phyloP scores from a whole-genome alignment of 2,888 invertebrate species.

The Cryptocephalus moraei region DNA sequence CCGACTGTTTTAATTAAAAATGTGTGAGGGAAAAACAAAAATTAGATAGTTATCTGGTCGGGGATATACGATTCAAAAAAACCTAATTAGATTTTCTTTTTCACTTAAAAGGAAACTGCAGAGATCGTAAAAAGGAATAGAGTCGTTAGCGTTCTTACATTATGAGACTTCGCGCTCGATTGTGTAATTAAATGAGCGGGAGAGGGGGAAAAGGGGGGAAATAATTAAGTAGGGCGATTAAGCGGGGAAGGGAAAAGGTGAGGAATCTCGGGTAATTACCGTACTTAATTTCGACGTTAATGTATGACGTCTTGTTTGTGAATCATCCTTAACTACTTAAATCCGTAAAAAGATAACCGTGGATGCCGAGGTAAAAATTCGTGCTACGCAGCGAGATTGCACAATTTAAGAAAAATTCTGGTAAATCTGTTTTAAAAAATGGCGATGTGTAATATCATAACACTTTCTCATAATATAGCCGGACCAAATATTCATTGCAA shows the following conservation, averaged over 20 bases:
- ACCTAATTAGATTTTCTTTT: constrained; percentile 15
- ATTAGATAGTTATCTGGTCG: constrained; percentile 13
- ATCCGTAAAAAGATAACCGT: no score
- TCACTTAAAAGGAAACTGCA: constrained; percentile 10
- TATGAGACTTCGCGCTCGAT: background rate
- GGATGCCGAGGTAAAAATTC: no score
- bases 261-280: no score
- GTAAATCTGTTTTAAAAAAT: no score
- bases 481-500: no score
- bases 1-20: constrained; percentile 10
- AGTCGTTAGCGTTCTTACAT: background rate
- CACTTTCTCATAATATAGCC: no score
- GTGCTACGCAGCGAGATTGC: no score
- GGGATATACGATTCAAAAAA: constrained; percentile 11
- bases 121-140: background rate
- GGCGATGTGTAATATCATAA: no score
- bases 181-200: background rate
- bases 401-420: no score
- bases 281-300: no score
- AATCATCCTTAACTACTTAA: no score
- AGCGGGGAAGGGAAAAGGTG: background rate
- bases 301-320: no score
- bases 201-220: background rate
- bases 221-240: background rate
- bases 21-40: constrained; percentile 11